phyloP scores from a whole-genome alignment of 2,113 vertebrate genomes.

The Lonchura striata region DNA sequence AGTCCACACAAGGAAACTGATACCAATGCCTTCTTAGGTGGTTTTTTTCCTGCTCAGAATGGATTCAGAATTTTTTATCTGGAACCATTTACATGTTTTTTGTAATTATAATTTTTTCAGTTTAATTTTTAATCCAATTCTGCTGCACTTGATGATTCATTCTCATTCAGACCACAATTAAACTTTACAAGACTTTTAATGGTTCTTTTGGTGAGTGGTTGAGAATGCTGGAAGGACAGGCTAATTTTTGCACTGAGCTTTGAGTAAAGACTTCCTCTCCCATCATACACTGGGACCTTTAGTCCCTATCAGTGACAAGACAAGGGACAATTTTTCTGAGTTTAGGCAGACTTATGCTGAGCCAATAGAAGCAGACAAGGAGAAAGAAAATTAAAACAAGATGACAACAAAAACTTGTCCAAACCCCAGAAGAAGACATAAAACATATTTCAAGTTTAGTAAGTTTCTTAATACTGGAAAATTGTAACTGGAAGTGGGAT shows the following conservation, averaged over 20 bases:
- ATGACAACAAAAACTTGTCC: not conserved
- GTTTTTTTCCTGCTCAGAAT: not conserved
- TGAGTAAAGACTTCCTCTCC: not conserved
- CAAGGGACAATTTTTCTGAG: not conserved
- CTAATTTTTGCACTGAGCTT: not conserved
- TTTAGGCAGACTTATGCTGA: not conserved
- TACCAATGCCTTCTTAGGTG: not conserved
- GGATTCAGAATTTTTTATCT: not conserved
- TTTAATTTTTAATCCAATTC: not conserved
- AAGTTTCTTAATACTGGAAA: not conserved
- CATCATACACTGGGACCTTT: not conserved
- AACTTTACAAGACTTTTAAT: not conserved
- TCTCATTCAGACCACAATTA: not conserved
- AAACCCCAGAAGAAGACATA: fast-evolving
- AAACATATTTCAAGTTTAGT: not conserved
- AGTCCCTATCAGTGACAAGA: not conserved
- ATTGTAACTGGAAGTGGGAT: not conserved
- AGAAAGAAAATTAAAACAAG: not conserved
- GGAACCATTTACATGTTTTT: not conserved
- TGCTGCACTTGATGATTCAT: not conserved
- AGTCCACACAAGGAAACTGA: not conserved
- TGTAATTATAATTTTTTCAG: not conserved
- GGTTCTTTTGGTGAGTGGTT: not conserved
- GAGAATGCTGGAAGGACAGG: not conserved
- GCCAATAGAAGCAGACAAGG: not conserved